These are phyloP conservation scores for Artibeus jamaicensis DNA, from an alignment of 2,797 vertebrate species.

Conservation along the genomic window DNA sequence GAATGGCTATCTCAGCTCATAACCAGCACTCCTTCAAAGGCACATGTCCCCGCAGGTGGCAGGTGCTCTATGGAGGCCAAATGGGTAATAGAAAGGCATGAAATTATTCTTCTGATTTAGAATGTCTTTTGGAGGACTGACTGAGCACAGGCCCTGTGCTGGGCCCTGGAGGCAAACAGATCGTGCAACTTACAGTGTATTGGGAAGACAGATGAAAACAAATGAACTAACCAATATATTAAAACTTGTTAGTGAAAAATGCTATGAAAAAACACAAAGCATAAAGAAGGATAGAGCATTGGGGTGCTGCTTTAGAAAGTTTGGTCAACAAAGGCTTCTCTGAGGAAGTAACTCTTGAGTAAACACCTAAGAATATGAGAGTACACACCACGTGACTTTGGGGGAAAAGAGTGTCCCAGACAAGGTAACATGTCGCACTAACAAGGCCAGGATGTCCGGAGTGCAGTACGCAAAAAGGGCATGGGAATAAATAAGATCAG, in stretches of 20 bases:
- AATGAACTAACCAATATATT: neutral
- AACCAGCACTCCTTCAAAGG: constrained; percentile 3
- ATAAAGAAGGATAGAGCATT: neutral
- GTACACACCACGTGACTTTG: neutral
- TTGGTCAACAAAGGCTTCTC: neutral
- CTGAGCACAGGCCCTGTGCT: neutral
- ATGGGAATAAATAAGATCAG: neutral
- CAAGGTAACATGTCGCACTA: neutral
- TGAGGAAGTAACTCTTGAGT: neutral
- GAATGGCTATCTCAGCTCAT: constrained; percentile 37
- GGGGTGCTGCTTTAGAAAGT: neutral
- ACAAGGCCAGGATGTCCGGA: neutral
- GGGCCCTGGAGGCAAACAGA: neutral
- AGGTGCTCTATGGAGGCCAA: neutral
- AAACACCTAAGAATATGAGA: neutral
- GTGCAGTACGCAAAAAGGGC: neutral
- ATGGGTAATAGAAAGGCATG: neutral
- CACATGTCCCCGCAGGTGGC: neutral
- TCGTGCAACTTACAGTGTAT: neutral
- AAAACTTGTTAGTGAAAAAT: neutral
- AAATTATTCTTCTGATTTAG: neutral
- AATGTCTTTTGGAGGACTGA: neutral
- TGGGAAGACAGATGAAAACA: neutral
- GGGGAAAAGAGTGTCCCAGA: neutral
- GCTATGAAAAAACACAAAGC: neutral